phyloP scores from a whole-genome alignment of 92 coral and sea anemone genomes.

The Nematostella vectensis region DNA sequence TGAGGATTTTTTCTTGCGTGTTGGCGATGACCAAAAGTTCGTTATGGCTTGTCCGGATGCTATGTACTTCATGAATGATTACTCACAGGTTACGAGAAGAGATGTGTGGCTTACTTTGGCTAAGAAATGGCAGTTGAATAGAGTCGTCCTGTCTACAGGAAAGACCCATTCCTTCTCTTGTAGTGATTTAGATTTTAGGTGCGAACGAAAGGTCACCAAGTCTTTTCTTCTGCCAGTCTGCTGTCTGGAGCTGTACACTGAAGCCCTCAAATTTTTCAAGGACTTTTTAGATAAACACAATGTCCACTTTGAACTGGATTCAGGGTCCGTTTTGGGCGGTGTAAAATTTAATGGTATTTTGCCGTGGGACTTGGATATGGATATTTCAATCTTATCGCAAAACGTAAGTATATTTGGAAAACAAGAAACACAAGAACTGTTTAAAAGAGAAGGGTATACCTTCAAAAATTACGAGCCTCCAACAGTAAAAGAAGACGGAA shows the following conservation, averaged over 20 bases:
- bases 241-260: slow-evolving; percentile 33
- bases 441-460: slow-evolving; percentile 19
- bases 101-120: slow-evolving; percentile 35
- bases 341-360: slow-evolving; percentile 36
- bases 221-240: slow-evolving; percentile 34
- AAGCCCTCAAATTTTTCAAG: slow-evolving; percentile 13
- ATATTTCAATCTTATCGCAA: slow-evolving; percentile 4
- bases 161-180: slow-evolving; percentile 33
- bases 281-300: slow-evolving; percentile 16
- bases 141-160: slow-evolving; percentile 25
- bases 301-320: slow-evolving; percentile 28
- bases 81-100: slow-evolving; percentile 1
- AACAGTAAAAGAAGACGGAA: background rate
- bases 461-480: slow-evolving; percentile 11
- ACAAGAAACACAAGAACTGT: slow-evolving; percentile 7
- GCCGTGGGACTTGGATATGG: slow-evolving; percentile 49
- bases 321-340: slow-evolving; percentile 29
- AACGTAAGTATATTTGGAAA: slow-evolving; percentile 16
- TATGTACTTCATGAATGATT: slow-evolving; percentile 45
- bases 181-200: slow-evolving; percentile 24
- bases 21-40: slow-evolving; percentile 6
- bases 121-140: slow-evolving; percentile 41
- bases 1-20: slow-evolving; percentile 22
- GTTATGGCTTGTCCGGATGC: slow-evolving; percentile 49
- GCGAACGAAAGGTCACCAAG: background rate